Evolutionary conservation across 2,113 vertebrate species (phyloP), one percentile per base, ranked within the genome.

Genomic region (Hypocryptadius cinnamomeus): DNA sequence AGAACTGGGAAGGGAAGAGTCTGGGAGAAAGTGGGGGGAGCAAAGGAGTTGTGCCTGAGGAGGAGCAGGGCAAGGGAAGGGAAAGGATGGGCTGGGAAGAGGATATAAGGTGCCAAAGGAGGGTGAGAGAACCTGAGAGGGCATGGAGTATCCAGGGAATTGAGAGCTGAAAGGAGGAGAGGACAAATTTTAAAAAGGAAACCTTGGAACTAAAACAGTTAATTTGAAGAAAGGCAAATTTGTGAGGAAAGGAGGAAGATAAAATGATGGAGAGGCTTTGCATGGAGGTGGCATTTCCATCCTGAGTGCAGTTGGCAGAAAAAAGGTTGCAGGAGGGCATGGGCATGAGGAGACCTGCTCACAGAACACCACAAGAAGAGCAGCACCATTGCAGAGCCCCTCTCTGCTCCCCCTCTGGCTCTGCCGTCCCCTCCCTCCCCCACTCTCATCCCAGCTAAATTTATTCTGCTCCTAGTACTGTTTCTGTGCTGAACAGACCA

Each of bases 401-500:
- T 22, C 48, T 79, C 42, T 77, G 31, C 73, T 83, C 37, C 54
- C 18, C 17, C 61, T 47, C 30, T 25, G 37, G 31, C 79, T 91
- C 64, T 91, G 72, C 42, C 2, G 1, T 53, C 25, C 51, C 24
- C 68, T 76, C 45, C 53, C 63, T 77, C 30, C 54, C 33, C 73
- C 73, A 27, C 17, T 11, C 19, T 15, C 70, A 64, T 91, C 27
- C 42, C n/a, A 53, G 82, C 81, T 91, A 96, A 85, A 93, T 96
- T 95, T 96, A 87, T 85, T 92, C 90, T 89, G 70, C 35, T 94
- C 70, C 40, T 74, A 27, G 47, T 89, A 40, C 80, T 59, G 78
- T 61, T 85, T 85, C 85, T 93, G 85, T n/a, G 50, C 92, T 73
- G 87, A 92, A 74, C 83, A 91, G 92, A 72, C 64, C 63, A 90